phyloP scores from a whole-genome alignment of 2,888 invertebrate species.

The Nesidiocoris tenuis region DNA sequence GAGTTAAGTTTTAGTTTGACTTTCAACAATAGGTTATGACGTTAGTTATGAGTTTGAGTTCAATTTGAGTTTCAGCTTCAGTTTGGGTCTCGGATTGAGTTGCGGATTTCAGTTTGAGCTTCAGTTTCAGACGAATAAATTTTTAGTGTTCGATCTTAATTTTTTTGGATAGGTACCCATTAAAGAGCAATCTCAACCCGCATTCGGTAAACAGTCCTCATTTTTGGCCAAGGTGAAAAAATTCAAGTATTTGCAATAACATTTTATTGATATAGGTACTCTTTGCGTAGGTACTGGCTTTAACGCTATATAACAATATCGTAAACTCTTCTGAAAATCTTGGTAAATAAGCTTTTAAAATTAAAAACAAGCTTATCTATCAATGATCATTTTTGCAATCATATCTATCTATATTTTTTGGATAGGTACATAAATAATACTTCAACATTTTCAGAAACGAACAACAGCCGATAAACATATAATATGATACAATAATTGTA shows the following conservation, averaged over 20 bases:
- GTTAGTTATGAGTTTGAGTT: too few relatives aligned
- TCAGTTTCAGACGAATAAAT: too few relatives aligned
- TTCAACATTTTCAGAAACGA: slow-evolving; percentile 43
- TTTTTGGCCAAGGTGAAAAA: too few relatives aligned
- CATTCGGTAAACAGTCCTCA: too few relatives aligned
- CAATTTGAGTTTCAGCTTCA: too few relatives aligned
- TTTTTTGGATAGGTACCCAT: too few relatives aligned
- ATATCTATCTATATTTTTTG: slow-evolving; percentile 1
- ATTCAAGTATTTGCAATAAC: not conserved
- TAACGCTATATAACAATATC: slow-evolving; percentile 34
- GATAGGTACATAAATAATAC: slow-evolving; percentile 48
- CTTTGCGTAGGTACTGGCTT: not conserved
- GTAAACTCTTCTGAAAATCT: slow-evolving; percentile 24
- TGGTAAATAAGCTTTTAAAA: slow-evolving; percentile 29
- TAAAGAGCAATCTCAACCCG: too few relatives aligned
- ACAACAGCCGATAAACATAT: slow-evolving; percentile 44
- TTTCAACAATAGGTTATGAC: too few relatives aligned
- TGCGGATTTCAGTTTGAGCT: too few relatives aligned
- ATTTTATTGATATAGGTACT: not conserved
- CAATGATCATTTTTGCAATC: slow-evolving; percentile 10
- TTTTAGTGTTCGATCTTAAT: too few relatives aligned
- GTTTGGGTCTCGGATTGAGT: too few relatives aligned
- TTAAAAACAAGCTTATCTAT: slow-evolving; percentile 39
- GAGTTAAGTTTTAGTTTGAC: too few relatives aligned
- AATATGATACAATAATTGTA: slow-evolving; percentile 42